Base-by-base conservation (phyloP, 1,140 invertebrate species). In the Drosophila serrata region DNA sequence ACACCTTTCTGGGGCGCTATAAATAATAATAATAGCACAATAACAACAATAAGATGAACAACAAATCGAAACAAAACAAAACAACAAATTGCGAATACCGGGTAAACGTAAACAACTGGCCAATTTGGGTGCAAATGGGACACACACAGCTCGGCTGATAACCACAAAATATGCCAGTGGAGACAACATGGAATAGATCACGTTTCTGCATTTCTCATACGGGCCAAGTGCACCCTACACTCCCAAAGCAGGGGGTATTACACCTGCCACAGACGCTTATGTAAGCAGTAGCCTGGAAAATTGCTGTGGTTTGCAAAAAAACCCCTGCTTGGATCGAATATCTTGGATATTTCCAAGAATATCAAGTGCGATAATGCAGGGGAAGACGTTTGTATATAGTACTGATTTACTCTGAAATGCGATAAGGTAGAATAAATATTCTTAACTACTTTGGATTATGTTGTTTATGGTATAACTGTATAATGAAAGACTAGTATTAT, bases 181-280 rank as follows among this genome's bases (percentile, higher is more conserved):
- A 63, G 61, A 63, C 58, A 82, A 85, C 81, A 75, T 84, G 78
- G 74, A 81, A 90, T 90, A 79, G 85, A 90, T 90, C 85, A 90
- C 85, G 85, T 90, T 90, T 85, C 81, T 81, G 85, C 85, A 90
- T 90, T 90, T 90, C 78, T 69, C 64, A 69, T 48, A 37, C 37
- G 24, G 49, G 17, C 27, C 53, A 42, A 61, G 22, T 24, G 51
- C 45, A 72, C 67, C 39, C 31, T 69, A 68, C 53, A 62, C 17
- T 1, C 15, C 43, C 17, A 8, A 17, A 17, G 8, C 5, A 17
- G 13, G 7, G 31, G 35, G 9, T 11, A 29, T 11, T 37, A n/a
- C 64, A 22, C 42, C 17, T 33, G 62, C 24, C 29, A n/a, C n/a
- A 33, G 22, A 37, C 9, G 27, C 56, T 64, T 43, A 43, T 45